Evolutionary conservation across 2,113 vertebrate species (phyloP).

Genomic region (Pycnonotus jocosus): DNA sequence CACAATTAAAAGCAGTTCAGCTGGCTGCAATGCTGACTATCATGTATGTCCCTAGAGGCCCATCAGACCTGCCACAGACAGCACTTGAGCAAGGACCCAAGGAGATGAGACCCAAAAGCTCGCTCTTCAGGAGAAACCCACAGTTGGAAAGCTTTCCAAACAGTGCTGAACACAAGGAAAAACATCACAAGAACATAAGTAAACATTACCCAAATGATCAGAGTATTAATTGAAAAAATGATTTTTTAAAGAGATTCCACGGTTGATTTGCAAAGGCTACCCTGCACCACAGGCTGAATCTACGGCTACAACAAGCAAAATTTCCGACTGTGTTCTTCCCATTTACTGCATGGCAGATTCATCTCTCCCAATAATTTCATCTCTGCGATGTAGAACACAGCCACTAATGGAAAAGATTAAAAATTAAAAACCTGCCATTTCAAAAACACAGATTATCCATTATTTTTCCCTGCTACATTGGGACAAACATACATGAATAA

Average conservation of each 20-base stretch:
- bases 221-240: background rate
- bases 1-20: background rate
- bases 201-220: background rate
- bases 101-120: background rate
- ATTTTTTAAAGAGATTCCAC: background rate
- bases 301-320: background rate
- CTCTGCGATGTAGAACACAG: background rate
- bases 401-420: background rate
- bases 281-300: background rate
- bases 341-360: background rate
- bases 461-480: background rate
- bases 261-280: background rate
- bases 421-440: background rate
- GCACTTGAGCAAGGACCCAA: background rate
- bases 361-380: background rate
- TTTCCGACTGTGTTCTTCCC: background rate
- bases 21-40: background rate
- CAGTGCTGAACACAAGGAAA: background rate
- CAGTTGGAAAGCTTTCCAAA: background rate
- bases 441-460: background rate
- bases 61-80: background rate
- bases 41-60: background rate
- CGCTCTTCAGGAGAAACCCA: background rate
- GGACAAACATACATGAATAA: background rate
- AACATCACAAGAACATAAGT: background rate